Base-by-base conservation (phyloP, 2,113 vertebrate genomes). In the Phalacrocorax aristotelis region DNA sequence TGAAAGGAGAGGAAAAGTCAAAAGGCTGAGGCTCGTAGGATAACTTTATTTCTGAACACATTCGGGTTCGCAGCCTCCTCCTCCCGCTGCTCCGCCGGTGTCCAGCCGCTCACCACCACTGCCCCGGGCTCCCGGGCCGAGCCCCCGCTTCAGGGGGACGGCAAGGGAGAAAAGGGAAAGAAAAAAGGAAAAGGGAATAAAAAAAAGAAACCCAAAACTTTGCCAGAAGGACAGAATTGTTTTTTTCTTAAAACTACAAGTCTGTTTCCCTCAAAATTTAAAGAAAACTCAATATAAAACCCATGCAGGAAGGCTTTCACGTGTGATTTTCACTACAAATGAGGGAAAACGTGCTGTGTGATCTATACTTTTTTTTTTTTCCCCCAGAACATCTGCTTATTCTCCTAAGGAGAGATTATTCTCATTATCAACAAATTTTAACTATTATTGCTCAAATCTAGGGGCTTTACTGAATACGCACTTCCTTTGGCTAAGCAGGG, bases 21-120 rank as follows among this genome's bases (percentile, higher is more conserved):
- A 32, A 44, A 72, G 29, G 42, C 40, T 70, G 74, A 78, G 82
- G 57, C 13, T 86, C 1, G 0, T 2, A 12, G 80, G 57, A 6
- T 55, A 6, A 16, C 18, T 69, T 77, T 4, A 7, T 65, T 48
- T 66, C 42, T 21, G 55, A 21, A 27, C 6, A 1, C 7, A 3
- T 38, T 48, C 13, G 20, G 27, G 19, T 60, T 8, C 23, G 48
- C 30, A 46, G 16, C 11, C 10, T 26, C 29, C 9, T 81, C 25
- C 30, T 70, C 30, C 30, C 5, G 0, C 13, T 0, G 0, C 62
- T 75, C 15, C 55, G 54, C 5, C 3, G 1, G 12, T 6, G 1
- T 11, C 52, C 2, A 1, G 18, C 23, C 4, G 1, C 52, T 69
- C 83, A 13, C 17, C 30, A 46, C 14, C 8, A 29, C 55, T 66